A percentile compares a stretch with the other conserved stretches of the same genome.
Conservation (phyloP, 2,113 vertebrate species). For the Siniperca chuatsi region DNA sequence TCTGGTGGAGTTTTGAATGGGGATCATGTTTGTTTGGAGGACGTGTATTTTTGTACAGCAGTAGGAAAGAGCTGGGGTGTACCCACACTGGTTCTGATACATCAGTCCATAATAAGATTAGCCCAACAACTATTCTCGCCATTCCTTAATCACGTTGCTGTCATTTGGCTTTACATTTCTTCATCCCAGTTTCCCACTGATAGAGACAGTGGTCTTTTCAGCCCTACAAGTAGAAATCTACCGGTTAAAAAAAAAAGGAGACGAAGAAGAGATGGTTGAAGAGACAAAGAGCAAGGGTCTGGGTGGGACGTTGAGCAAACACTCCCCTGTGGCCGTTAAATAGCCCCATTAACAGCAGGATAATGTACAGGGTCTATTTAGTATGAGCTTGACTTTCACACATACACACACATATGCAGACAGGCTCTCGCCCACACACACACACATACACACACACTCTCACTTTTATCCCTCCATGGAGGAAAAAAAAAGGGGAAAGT, state of each 20-base stretch:
- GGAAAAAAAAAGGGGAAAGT: conserved; percentile 61
- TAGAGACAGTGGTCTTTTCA: background rate
- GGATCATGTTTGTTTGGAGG: background rate
- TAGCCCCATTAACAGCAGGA: conserved; percentile 46
- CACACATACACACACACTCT: conserved; percentile 40
- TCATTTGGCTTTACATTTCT: background rate
- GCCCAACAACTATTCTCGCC: too few relatives aligned
- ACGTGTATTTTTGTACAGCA: background rate
- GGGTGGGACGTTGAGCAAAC: conserved; percentile 38
- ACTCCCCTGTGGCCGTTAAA: conserved; percentile 43
- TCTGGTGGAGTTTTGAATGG: background rate
- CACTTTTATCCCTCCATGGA: conserved; percentile 53
- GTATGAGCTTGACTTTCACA: conserved; percentile 20
- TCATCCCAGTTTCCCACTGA: background rate
- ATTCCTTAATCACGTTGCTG: background rate
- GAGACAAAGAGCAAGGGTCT: conserved; percentile 31
- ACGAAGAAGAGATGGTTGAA: background rate
- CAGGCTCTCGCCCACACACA: conserved; percentile 40
- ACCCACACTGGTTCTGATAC: background rate
- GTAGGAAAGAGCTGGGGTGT: background rate
- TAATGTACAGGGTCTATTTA: conserved; percentile 44
- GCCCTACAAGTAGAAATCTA: background rate
- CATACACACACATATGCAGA: conserved; percentile 22
- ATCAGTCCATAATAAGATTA: background rate
- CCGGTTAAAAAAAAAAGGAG: background rate